Conservation (phyloP, 1,140 invertebrate species). For the Gonioctena quinquepunctata region DNA sequence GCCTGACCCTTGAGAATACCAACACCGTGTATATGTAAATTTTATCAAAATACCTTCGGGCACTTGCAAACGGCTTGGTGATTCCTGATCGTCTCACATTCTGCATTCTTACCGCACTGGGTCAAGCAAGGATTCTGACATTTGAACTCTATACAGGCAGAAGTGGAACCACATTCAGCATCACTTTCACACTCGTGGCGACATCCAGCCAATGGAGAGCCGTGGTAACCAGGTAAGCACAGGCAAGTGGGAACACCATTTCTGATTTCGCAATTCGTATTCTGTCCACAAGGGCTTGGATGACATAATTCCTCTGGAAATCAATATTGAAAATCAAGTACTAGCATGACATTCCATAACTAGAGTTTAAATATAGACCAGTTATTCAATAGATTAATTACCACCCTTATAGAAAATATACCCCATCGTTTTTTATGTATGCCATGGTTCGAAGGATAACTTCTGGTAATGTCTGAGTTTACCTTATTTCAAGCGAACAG, state of each 20-base stretch:
- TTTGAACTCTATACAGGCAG: slow-evolving; percentile 74
- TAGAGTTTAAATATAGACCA: too few relatives aligned
- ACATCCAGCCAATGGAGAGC: slow-evolving; percentile 75
- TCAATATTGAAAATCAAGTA: too few relatives aligned
- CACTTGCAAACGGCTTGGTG: slow-evolving; percentile 82
- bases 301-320: slow-evolving; percentile 68
- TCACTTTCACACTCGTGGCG: slow-evolving; percentile 79
- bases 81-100: slow-evolving; percentile 73
- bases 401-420: too few relatives aligned
- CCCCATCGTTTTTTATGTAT: too few relatives aligned
- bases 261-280: slow-evolving; percentile 78
- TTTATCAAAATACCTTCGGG: slow-evolving; percentile 68
- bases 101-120: slow-evolving; percentile 77
- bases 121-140: slow-evolving; percentile 77
- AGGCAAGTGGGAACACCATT: slow-evolving; percentile 73
- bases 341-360: too few relatives aligned
- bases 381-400: too few relatives aligned
- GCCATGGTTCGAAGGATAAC: too few relatives aligned
- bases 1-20: too few relatives aligned
- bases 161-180: slow-evolving; percentile 69
- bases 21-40: too few relatives aligned
- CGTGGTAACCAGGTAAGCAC: slow-evolving; percentile 68
- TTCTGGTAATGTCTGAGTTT: too few relatives aligned
- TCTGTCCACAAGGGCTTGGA: slow-evolving; percentile 76
- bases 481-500: too few relatives aligned